Evolutionary conservation across 1,140 invertebrate genomes (phyloP).

Genomic region (Rhynchophorus ferrugineus): DNA sequence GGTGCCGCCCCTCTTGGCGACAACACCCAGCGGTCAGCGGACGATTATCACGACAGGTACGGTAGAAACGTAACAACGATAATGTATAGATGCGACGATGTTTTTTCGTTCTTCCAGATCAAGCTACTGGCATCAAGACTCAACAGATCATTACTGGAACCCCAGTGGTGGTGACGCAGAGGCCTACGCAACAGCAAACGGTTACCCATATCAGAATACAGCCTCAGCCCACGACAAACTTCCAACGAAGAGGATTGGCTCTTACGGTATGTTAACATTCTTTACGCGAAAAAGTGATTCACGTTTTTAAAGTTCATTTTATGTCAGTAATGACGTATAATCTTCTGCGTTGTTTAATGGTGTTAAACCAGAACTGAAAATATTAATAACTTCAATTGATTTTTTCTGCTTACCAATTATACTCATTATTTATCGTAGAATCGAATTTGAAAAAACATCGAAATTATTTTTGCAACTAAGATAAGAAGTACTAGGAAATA

Average conservation of each 20-base stretch:
- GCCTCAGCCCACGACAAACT: conserved; percentile 45
- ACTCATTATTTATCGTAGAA: no score
- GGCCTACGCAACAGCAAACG: conserved; percentile 38
- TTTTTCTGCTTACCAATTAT: no score
- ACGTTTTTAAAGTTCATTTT: background rate
- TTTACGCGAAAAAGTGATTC: background rate
- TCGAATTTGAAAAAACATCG: no score
- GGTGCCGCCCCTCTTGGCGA: conserved; percentile 35
- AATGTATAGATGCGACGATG: no score
- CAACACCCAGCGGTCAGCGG: conserved; percentile 28
- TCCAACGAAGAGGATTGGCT: conserved; percentile 64
- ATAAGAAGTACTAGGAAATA: no score
- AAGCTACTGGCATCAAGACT: conserved; percentile 17
- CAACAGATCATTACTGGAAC: conserved; percentile 25
- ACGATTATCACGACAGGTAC: conserved; percentile 29
- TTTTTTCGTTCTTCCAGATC: no score
- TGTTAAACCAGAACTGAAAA: no score
- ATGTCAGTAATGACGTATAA: background rate
- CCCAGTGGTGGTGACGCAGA: conserved; percentile 32
- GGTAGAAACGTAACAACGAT: background rate
- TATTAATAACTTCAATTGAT: no score
- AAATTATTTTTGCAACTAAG: no score
- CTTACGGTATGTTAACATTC: conserved; percentile 60
- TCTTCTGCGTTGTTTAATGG: no score
- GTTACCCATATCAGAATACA: conserved; percentile 52